Conservation (phyloP, 2,888 invertebrate species). For the Agapostemon virescens region DNA sequence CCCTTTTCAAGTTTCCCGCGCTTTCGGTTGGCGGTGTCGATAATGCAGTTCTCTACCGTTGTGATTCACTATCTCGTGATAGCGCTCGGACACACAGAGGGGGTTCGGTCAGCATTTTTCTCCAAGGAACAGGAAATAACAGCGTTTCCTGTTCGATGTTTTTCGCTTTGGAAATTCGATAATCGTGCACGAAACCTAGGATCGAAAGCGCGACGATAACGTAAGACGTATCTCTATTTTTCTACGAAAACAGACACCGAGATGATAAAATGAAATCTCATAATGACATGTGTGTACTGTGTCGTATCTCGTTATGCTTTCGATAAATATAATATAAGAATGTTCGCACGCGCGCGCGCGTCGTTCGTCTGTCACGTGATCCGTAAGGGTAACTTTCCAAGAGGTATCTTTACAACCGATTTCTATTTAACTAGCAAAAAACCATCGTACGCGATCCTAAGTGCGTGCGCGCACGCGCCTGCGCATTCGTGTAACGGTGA, state of each 20-base stretch:
- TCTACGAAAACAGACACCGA: not conserved
- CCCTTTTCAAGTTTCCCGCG: conserved; percentile 47
- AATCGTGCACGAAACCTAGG: not conserved
- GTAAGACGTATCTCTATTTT: conserved; percentile 1
- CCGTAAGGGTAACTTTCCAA: conserved; percentile 2
- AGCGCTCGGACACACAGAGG: not conserved
- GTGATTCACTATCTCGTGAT: not conserved
- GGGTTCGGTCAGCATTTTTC: conserved; percentile 1
- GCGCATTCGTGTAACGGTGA: conserved; percentile 64
- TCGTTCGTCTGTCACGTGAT: not conserved
- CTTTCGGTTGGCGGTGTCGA: conserved; percentile 16
- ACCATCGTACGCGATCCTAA: conserved; percentile 38
- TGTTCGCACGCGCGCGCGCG: too few relatives aligned
- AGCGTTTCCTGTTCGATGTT: not conserved
- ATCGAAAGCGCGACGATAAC: not conserved
- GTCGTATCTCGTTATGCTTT: not conserved
- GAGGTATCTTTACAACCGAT: conserved; percentile 15
- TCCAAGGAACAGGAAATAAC: not conserved
- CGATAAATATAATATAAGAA: not conserved
- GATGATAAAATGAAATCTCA: conserved; percentile 11
- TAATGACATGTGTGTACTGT: not conserved
- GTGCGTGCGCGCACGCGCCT: conserved; percentile 55
- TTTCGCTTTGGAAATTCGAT: not conserved
- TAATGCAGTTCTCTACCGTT: conserved; percentile 41
- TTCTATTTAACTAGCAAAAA: conserved; percentile 46